Evolutionary conservation across 2,113 vertebrate genomes (phyloP).

Genomic region (Xenotilapia longispinis): DNA sequence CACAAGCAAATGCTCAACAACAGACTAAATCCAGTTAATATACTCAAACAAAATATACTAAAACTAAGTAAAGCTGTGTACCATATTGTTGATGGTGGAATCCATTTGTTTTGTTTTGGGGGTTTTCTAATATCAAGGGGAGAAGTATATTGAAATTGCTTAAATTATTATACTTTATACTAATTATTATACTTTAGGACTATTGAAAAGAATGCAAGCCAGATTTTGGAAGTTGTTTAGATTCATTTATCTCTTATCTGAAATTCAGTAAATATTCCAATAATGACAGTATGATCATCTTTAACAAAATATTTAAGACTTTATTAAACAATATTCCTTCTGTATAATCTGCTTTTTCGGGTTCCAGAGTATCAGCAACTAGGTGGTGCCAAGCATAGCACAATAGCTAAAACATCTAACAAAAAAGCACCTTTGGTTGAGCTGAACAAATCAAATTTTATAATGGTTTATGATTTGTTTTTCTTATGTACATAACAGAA

Average conservation of each 20-base stretch:
- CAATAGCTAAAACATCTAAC: background rate
- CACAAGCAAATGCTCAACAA: background rate
- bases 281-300: background rate
- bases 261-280: background rate
- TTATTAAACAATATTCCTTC: background rate
- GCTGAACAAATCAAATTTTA: fast-evolving
- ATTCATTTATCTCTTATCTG: background rate
- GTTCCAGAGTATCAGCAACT: fast-evolving
- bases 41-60: background rate
- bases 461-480: background rate
- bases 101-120: background rate
- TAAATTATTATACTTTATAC: background rate
- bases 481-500: background rate
- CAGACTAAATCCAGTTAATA: background rate
- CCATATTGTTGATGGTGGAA: background rate
- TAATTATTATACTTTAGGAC: background rate
- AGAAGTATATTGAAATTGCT: background rate
- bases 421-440: background rate
- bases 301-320: background rate
- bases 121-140: fast-evolving
- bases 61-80: background rate
- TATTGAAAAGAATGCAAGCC: background rate
- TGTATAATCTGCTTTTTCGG: background rate
- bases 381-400: background rate
- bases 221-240: background rate